phyloP scores from a whole-genome alignment of 1,140 invertebrate species.

The Batillaria attramentaria region DNA sequence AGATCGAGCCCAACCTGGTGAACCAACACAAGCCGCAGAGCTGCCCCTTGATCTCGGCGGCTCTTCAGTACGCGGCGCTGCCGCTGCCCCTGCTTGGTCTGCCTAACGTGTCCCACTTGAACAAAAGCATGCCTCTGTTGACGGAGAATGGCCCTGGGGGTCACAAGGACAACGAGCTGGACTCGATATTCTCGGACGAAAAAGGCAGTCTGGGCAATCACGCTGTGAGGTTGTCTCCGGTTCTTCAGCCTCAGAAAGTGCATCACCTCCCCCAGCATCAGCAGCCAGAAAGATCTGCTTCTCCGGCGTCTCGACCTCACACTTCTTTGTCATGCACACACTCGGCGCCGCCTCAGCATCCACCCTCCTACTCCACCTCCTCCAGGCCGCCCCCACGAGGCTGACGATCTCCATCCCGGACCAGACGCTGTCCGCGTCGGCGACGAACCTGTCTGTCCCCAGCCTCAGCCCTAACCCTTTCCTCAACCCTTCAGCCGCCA shows the following conservation, averaged over 20 bases:
- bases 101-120: constrained; percentile 30
- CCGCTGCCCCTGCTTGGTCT: constrained; percentile 25
- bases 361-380: neutral
- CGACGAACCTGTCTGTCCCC: constrained; percentile 2
- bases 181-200: constrained; percentile 14
- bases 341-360: neutral
- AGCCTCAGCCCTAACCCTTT: neutral
- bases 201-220: too few species aligned
- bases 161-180: constrained; percentile 12
- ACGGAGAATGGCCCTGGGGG: constrained; percentile 21
- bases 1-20: constrained; percentile 30
- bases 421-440: neutral
- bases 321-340: neutral
- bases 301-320: constrained; percentile 8
- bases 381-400: neutral
- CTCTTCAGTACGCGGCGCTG: constrained; percentile 17
- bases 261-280: too few species aligned
- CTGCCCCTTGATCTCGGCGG: constrained; percentile 38
- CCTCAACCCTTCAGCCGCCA: neutral
- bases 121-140: constrained; percentile 46
- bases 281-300: too few species aligned
- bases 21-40: constrained; percentile 34
- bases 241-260: too few species aligned
- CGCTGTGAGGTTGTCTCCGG: too few species aligned
- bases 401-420: neutral